Percentiles rank a stretch among this genome's conserved stretches.
Conservation (phyloP, 2,888 invertebrate species). For the Epinotia brunnichana region DNA sequence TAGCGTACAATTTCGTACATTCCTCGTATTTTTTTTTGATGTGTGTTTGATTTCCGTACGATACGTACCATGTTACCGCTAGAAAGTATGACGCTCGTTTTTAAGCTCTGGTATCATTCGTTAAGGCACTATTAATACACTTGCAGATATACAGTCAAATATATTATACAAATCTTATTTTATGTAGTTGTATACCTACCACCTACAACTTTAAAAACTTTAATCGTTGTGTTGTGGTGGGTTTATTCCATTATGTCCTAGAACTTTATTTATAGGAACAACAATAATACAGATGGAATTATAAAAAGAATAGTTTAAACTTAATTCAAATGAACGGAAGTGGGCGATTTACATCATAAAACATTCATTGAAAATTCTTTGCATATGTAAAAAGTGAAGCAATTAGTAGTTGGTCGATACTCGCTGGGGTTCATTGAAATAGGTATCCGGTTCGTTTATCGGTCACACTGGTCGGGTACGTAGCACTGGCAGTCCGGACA, state of each 20-base stretch:
- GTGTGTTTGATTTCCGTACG: too few relatives aligned
- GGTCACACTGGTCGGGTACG: not conserved
- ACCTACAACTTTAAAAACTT: not conserved
- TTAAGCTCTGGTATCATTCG: too few relatives aligned
- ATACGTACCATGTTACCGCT: too few relatives aligned
- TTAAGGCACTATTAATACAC: too few relatives aligned
- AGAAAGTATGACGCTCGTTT: too few relatives aligned
- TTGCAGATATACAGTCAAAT: too few relatives aligned
- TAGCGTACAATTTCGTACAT: too few relatives aligned
- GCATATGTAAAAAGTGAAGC: not conserved
- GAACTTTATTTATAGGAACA: too few relatives aligned
- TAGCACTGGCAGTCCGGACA: not conserved
- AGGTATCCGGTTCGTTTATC: constrained; percentile 5
- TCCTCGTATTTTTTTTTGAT: too few relatives aligned
- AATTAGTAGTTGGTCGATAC: not conserved
- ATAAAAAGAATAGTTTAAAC: not conserved
- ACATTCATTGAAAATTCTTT: not conserved
- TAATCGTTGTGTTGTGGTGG: not conserved
- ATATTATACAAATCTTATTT: too few relatives aligned
- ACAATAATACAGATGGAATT: not conserved
- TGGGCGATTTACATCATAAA: not conserved
- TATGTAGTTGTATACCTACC: not conserved
- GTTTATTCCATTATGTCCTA: not conserved
- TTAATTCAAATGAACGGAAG: not conserved
- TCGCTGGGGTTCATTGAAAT: not conserved